These are phyloP conservation scores for Catalaphyllia jardinei DNA, from an alignment of 64 coral and sea anemone genomes.

Conservation along the genomic window DNA sequence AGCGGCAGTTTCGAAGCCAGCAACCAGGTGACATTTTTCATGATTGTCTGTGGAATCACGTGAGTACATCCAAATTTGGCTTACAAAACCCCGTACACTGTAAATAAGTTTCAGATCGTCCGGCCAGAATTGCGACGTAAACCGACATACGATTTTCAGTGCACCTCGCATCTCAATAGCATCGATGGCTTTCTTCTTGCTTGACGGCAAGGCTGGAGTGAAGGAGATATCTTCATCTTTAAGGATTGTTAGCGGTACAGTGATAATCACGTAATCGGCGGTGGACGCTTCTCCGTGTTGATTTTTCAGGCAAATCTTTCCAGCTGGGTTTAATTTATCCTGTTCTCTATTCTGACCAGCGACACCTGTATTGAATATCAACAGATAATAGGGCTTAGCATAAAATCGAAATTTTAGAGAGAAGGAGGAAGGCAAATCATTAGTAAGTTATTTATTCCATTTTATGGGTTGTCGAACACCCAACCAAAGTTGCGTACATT, in stretches of 20 bases:
- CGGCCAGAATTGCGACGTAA: slow-evolving; percentile 78
- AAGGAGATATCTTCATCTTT: slow-evolving; percentile 89
- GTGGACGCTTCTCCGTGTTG: slow-evolving; percentile 53
- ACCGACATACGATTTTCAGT: slow-evolving; percentile 96
- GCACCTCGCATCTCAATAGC: slow-evolving; percentile 77
- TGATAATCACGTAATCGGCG: slow-evolving; percentile 60
- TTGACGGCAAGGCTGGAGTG: slow-evolving; percentile 52
- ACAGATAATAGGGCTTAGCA: no score
- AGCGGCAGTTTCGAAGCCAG: slow-evolving; percentile 83
- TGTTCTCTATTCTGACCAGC: not conserved
- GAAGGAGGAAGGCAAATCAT: no score
- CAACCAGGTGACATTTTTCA: slow-evolving; percentile 78
- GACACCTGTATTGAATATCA: not conserved
- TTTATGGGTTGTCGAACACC: no score
- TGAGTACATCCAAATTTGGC: slow-evolving; percentile 96
- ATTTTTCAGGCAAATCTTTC: slow-evolving; percentile 63
- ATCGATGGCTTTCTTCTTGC: slow-evolving; percentile 77
- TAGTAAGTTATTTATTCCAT: no score
- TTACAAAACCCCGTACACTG: slow-evolving; percentile 48
- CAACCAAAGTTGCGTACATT: no score
- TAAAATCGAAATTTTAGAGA: no score
- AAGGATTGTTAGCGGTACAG: slow-evolving; percentile 88
- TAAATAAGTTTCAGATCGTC: slow-evolving; percentile 29
- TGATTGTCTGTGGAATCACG: slow-evolving; percentile 45
- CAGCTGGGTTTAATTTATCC: not conserved